phyloP scores from a whole-genome alignment of 2,797 vertebrate genomes.

The Xerus rutilus region DNA sequence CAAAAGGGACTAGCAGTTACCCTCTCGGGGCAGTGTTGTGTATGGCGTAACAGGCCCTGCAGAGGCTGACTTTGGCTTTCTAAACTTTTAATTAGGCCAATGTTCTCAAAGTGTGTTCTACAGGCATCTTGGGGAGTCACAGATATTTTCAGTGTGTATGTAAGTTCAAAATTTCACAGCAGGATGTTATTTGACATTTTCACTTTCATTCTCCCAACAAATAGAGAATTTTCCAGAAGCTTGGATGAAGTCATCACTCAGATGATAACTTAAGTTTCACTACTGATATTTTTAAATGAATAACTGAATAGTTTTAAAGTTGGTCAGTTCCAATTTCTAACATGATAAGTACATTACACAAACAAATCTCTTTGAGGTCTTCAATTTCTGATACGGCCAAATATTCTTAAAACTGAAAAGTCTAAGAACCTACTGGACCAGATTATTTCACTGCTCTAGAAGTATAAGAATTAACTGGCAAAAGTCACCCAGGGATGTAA shows the following conservation, averaged over 20 bases:
- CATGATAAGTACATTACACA: slow-evolving; percentile 7
- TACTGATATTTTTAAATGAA: slow-evolving; percentile 2
- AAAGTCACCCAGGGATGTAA: slow-evolving; percentile 11
- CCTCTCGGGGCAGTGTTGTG: neutral
- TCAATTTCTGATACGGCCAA: slow-evolving; percentile 43
- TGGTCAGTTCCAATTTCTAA: slow-evolving; percentile 39
- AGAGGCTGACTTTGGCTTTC: neutral
- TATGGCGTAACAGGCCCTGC: neutral
- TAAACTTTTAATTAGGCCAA: neutral
- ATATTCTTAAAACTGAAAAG: slow-evolving; percentile 27
- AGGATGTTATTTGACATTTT: slow-evolving; percentile 44
- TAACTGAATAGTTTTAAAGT: slow-evolving; percentile 18
- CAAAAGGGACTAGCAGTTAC: neutral
- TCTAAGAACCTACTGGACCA: neutral
- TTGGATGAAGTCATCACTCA: slow-evolving; percentile 45
- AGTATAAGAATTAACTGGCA: neutral
- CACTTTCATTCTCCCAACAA: slow-evolving; percentile 44
- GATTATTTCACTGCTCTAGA: neutral
- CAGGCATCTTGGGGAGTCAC: neutral
- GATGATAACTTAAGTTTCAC: slow-evolving; percentile 33
- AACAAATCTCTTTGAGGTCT: slow-evolving; percentile 6
- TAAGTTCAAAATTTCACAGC: slow-evolving; percentile 47
- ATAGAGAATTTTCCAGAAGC: slow-evolving; percentile 35
- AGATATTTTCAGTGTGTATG: neutral
- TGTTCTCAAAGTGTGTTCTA: neutral